phyloP scores from a whole-genome alignment of 2,888 invertebrate genomes.

The Mesorhabditis belari region DNA sequence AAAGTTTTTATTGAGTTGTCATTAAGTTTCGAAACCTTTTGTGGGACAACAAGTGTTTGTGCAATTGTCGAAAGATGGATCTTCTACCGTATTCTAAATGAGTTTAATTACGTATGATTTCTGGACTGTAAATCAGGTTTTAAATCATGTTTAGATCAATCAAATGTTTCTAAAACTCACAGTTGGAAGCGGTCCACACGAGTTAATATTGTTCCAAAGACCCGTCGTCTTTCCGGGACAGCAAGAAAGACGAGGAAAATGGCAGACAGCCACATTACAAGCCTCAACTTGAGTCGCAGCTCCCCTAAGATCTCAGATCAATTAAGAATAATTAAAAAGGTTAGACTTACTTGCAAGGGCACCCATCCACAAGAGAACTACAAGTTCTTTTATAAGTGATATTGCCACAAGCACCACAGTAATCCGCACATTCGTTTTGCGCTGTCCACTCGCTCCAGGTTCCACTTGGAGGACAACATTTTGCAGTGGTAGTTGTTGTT shows the following conservation, averaged over 20 bases:
- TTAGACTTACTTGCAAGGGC: background rate
- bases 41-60: background rate
- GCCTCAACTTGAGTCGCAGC: background rate
- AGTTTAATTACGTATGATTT: no score
- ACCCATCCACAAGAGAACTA: background rate
- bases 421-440: constrained; percentile 1
- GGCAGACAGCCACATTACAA: background rate
- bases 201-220: background rate
- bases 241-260: background rate
- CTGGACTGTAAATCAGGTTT: no score
- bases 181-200: background rate
- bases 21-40: no score
- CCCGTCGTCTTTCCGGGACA: background rate
- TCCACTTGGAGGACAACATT: background rate
- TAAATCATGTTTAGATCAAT: no score
- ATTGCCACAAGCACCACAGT: constrained; percentile 7
- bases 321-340: no score
- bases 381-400: constrained; percentile 6
- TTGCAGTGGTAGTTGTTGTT: background rate
- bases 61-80: background rate
- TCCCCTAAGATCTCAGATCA: no score
- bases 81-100: background rate
- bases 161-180: no score
- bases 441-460: constrained; percentile 9
- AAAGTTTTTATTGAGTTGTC: no score